Conservation (phyloP, 2,888 invertebrate genomes). For the Emesis furor region DNA sequence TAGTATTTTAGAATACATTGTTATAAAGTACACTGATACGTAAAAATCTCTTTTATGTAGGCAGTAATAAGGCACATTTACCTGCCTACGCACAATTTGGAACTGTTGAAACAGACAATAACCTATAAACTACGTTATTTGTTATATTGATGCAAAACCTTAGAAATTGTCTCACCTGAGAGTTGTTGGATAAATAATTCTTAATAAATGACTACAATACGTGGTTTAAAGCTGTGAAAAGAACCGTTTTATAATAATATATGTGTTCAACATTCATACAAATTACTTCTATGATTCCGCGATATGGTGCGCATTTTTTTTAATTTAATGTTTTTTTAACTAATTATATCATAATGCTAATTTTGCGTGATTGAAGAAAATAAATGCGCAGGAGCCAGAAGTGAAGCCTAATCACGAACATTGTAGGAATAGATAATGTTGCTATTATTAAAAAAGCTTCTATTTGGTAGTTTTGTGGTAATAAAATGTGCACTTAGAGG, state of each 20-base stretch:
- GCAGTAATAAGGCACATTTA: not conserved
- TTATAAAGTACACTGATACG: not conserved
- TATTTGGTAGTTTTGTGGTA: not conserved
- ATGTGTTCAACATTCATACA: not conserved
- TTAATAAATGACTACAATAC: no score
- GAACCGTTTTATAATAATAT: no score
- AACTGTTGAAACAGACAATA: not conserved
- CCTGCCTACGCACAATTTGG: not conserved
- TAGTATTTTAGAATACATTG: not conserved
- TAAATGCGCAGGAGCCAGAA: not conserved
- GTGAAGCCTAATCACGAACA: not conserved
- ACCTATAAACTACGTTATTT: not conserved
- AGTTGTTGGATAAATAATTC: not conserved
- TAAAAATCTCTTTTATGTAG: not conserved
- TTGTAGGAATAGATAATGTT: not conserved
- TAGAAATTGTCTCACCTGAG: not conserved
- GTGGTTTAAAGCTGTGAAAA: no score
- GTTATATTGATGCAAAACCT: not conserved
- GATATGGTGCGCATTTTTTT: not conserved
- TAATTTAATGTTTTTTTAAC: not conserved
- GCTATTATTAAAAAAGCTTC: not conserved
- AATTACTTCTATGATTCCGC: not conserved
- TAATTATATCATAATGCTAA: not conserved
- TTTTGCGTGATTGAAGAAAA: not conserved
- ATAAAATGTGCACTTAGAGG: not conserved